Percentiles rank a stretch among this genome's conserved stretches.
phyloP scores from a whole-genome alignment of 1,140 invertebrate species.

The Armadillidium nasatum region DNA sequence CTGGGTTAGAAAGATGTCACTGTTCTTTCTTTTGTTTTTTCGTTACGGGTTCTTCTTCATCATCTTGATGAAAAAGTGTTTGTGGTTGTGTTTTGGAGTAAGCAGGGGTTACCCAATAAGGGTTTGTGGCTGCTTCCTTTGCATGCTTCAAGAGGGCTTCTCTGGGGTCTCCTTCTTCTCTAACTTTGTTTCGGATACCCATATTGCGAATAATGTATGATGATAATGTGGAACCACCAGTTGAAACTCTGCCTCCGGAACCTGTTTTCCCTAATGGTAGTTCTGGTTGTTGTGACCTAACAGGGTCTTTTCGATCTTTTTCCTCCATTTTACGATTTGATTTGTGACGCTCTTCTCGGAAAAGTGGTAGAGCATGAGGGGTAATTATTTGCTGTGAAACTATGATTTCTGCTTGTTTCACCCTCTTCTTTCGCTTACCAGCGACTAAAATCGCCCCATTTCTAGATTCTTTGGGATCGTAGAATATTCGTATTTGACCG shows the following conservation, averaged over 20 bases:
- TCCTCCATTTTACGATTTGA: conserved; percentile 87
- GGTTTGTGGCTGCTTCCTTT: conserved; percentile 93
- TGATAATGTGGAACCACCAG: conserved; percentile 90
- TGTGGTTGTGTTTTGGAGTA: conserved; percentile 79
- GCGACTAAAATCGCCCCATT: conserved; percentile 88
- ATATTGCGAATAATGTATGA: conserved; percentile 96
- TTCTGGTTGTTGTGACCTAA: conserved; percentile 89
- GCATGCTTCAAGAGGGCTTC: conserved; percentile 95
- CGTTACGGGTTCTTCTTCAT: conserved; percentile 32
- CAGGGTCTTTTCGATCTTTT: conserved; percentile 82
- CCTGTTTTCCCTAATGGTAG: conserved; percentile 84
- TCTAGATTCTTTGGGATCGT: conserved; percentile 77
- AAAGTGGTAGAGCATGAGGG: conserved; percentile 91
- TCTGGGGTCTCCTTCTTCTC: conserved; percentile 93
- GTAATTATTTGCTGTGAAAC: conserved; percentile 93
- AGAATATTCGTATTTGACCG: conserved; percentile 83
- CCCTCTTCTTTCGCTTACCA: conserved; percentile 66
- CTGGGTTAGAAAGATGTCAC: too few species aligned
- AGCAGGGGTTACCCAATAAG: conserved; percentile 90
- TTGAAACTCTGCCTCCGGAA: conserved; percentile 86
- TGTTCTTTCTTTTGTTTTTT: conserved; percentile 23
- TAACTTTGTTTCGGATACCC: conserved; percentile 84
- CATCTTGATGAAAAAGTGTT: conserved; percentile 62
- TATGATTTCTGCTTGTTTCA: conserved; percentile 75
- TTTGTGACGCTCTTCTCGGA: conserved; percentile 83